phyloP scores from a whole-genome alignment of 1,140 invertebrate genomes.

The Euura lappo region DNA sequence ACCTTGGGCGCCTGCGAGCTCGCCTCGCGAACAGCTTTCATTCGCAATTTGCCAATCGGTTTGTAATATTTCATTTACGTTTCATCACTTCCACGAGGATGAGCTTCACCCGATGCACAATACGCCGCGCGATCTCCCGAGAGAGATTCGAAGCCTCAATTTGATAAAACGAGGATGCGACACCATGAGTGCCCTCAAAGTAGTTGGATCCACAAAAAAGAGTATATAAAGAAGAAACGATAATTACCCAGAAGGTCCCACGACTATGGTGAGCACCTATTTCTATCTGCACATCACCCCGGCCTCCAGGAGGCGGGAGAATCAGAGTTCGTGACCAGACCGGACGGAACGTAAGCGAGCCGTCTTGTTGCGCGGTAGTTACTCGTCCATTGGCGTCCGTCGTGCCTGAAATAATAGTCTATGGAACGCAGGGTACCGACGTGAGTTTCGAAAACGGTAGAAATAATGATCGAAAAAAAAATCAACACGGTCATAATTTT shows the following conservation, averaged over 20 bases:
- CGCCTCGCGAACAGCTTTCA: conserved; percentile 45
- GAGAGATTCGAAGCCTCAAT: no score
- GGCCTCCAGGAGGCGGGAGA: conserved; percentile 39
- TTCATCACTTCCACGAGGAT: conserved; percentile 60
- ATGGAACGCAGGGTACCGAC: no score
- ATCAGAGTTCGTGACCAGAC: conserved; percentile 46
- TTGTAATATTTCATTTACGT: conserved; percentile 52
- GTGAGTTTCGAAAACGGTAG: no score
- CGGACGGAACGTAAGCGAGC: conserved; percentile 31
- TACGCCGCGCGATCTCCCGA: no score
- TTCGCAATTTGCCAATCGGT: conserved; percentile 60
- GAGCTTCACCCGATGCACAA: conserved; percentile 45
- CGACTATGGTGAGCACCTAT: not conserved
- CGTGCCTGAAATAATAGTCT: not conserved
- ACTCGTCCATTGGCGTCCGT: conserved; percentile 36
- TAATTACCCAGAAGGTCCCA: not conserved
- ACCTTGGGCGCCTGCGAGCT: conserved; percentile 56
- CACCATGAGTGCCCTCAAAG: not conserved
- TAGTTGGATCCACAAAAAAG: not conserved
- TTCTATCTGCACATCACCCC: not conserved
- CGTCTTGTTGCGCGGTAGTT: conserved; percentile 44
- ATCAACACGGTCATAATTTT: no score
- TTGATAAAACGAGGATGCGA: not conserved
- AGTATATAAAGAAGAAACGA: not conserved
- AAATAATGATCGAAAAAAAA: no score